phyloP scores from a whole-genome alignment of 1,140 invertebrate genomes.

The honey bee (Apis mellifera) region Amel_HAv3.1 CM009936.2:9755001-9755500 shows the following conservation, averaged over 20 bases:
- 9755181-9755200: no score
- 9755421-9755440: neutral
- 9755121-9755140: neutral
- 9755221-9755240: neutral
- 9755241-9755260: neutral
- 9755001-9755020: slow-evolving; percentile 6
- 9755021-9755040: neutral
- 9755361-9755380: neutral
- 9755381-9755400: neutral
- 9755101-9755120: neutral
- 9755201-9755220: no score
- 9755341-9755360: neutral
- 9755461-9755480: no score
- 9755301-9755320: neutral
- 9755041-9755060: slow-evolving; percentile 21
- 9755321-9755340: neutral
- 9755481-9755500: no score
- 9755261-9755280: neutral
- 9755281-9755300: neutral
- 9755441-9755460: no score
- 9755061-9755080: neutral
- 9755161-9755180: no score
- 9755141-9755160: neutral
- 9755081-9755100: neutral
- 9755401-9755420: no score